phyloP scores from a whole-genome alignment of 2,888 invertebrate genomes.

The Icerya purchasi region DNA sequence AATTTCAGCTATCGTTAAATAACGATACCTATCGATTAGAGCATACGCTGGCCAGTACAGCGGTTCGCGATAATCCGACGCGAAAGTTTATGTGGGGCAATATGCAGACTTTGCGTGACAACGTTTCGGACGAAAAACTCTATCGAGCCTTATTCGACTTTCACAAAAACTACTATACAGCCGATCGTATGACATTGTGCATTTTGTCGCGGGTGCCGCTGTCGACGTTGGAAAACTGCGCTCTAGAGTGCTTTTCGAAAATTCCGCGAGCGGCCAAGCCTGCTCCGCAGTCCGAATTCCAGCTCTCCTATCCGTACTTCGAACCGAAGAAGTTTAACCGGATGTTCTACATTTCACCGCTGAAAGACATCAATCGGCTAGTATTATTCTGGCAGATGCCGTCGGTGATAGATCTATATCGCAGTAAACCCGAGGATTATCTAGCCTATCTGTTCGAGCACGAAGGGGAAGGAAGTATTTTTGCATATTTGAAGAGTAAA shows the following conservation, averaged over 20 bases:
- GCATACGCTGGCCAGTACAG: conserved; percentile 8
- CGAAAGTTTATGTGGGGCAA: conserved; percentile 66
- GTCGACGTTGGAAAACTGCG: conserved; percentile 39
- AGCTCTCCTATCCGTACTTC: conserved; percentile 31
- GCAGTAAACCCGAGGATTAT: conserved; percentile 52
- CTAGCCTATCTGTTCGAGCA: conserved; percentile 60
- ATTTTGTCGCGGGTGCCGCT: conserved; percentile 36
- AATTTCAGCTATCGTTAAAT: conserved; percentile 37
- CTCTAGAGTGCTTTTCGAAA: conserved; percentile 38
- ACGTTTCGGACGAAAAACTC: conserved; percentile 41
- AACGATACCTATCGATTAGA: conserved; percentile 11
- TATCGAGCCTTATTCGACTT: conserved; percentile 51
- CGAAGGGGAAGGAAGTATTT: conserved; percentile 66
- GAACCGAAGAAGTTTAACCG: conserved; percentile 38
- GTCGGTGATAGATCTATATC: conserved; percentile 39
- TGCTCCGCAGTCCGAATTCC: conserved; percentile 39
- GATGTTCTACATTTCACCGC: conserved; percentile 51
- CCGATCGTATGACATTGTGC: conserved; percentile 68
- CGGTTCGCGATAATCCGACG: conserved; percentile 30
- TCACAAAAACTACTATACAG: conserved; percentile 55
- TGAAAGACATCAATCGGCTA: conserved; percentile 42
- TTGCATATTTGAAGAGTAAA: conserved; percentile 50
- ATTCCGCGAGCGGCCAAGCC: conserved; percentile 39
- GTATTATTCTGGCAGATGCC: conserved; percentile 43
- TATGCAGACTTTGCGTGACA: conserved; percentile 44